phyloP scores from a whole-genome alignment of 2,888 invertebrate species.

The Auanema freiburgensis region DNA sequence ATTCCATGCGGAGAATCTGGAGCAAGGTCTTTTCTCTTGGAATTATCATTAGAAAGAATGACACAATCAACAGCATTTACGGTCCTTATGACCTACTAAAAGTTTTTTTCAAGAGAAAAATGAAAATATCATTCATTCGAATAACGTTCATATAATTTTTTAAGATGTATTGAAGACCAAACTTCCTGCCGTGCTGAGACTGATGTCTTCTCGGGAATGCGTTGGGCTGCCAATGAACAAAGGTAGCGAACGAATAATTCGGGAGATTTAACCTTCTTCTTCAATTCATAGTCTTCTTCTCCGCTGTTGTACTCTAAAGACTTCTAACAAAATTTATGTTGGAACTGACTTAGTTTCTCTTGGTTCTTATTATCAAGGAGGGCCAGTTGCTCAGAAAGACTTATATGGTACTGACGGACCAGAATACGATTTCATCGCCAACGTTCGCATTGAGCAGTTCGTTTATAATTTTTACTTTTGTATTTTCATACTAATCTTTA shows the following conservation, averaged over 20 bases:
- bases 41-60: slow-evolving; percentile 7
- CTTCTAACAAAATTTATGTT: slow-evolving; percentile 57
- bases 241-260: slow-evolving; percentile 28
- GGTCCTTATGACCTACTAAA: background rate
- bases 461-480: slow-evolving; percentile 11
- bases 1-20: slow-evolving; percentile 59
- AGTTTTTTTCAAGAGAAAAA: background rate
- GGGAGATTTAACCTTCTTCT: background rate
- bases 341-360: slow-evolving; percentile 59
- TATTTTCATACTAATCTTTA: slow-evolving; percentile 7
- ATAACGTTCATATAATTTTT: slow-evolving; percentile 16
- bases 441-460: slow-evolving; percentile 59
- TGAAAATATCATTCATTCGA: background rate
- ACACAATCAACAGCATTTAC: background rate
- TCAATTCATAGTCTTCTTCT: slow-evolving; percentile 56
- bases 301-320: slow-evolving; percentile 54
- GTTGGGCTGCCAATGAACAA: slow-evolving; percentile 61
- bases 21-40: slow-evolving; percentile 28
- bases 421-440: slow-evolving; percentile 61
- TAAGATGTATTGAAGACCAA: slow-evolving; percentile 33
- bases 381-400: slow-evolving; percentile 53
- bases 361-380: slow-evolving; percentile 60
- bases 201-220: slow-evolving; percentile 58
- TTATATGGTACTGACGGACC: slow-evolving; percentile 48
- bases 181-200: slow-evolving; percentile 45